Evolutionary conservation across 2,797 vertebrate species (phyloP), one percentile per base, ranked within the genome.

Genomic region (Sebastes hubbsi): DNA sequence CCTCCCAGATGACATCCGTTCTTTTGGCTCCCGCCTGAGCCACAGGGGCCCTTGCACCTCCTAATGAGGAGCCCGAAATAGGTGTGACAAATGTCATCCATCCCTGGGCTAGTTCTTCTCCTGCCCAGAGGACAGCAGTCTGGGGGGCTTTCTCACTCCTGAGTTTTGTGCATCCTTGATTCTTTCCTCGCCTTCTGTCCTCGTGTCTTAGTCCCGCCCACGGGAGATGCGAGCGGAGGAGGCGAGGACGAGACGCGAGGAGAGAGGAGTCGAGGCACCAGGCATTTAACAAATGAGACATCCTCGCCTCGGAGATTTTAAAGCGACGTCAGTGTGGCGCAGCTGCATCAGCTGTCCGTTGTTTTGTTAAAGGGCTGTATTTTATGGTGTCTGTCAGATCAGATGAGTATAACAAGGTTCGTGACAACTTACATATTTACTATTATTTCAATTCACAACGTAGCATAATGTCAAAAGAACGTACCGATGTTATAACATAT

Each of bases 41-140:
- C 81, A 84, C 73, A 20, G 83, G 86, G 84, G 83, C 77, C 84
- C 85, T 94, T 78, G 88, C 93, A 93, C 91, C 87, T 95, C 88
- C 91, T 94, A 95, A 95, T 94, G 93, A 94, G 91, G 77, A 83
- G 85, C 87, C 91, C 78, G 80, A 93, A 95, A 95, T 95, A 93
- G 90, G 90, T 91, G 88, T 83, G 88, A 94, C 88, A 92, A 92
- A 91, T 91, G 91, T 89, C 89, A 91, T 86, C 89, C 85, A 71
- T 68, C 77, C 78, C 80, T 86, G 75, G 56, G 75, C 72, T 74
- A 56, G 82, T 80, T 89, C 70, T 83, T 42, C 75, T 89, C 65
- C 82, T 81, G 85, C 84, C 89, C 87, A 82, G 84, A 84, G 80
- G 87, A 90, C 77, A 85, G 83, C 69, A 86, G 77, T 78, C 69